Conservation (phyloP, 2,888 invertebrate genomes). For the Heteromyza rotundicornis region DNA sequence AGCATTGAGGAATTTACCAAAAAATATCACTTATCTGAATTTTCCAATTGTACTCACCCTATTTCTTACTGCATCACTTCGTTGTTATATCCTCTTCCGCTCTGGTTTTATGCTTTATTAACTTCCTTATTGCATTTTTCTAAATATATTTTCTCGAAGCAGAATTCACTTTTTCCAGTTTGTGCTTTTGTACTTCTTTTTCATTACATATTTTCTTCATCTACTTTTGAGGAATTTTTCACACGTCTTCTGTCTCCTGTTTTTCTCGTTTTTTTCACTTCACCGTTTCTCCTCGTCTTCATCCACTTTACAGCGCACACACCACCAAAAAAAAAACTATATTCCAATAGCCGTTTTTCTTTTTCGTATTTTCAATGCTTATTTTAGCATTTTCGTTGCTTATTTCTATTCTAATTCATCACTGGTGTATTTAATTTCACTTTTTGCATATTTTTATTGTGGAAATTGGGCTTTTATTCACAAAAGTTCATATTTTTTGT, state of each 20-base stretch:
- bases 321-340: too few species aligned
- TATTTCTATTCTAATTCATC: not conserved
- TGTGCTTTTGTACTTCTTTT: not conserved
- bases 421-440: not conserved
- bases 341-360: not conserved
- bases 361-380: not conserved
- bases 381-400: not conserved
- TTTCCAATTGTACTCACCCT: not conserved
- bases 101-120: not conserved
- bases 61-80: not conserved
- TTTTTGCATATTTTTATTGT: not conserved
- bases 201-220: not conserved
- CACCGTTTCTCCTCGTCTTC: conserved; percentile 33
- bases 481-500: too few species aligned
- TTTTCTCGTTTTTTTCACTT: conserved; percentile 15
- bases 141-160: not conserved
- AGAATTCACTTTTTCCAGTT: not conserved
- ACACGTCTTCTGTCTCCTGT: conserved; percentile 10
- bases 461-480: not conserved
- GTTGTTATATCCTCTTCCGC: not conserved
- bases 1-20: too few species aligned
- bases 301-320: conserved; percentile 35
- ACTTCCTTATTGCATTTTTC: not conserved
- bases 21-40: not conserved
- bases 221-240: conserved; percentile 25